phyloP scores from a whole-genome alignment of 23 tunicate genomes.

The Ascidia mentula region DNA sequence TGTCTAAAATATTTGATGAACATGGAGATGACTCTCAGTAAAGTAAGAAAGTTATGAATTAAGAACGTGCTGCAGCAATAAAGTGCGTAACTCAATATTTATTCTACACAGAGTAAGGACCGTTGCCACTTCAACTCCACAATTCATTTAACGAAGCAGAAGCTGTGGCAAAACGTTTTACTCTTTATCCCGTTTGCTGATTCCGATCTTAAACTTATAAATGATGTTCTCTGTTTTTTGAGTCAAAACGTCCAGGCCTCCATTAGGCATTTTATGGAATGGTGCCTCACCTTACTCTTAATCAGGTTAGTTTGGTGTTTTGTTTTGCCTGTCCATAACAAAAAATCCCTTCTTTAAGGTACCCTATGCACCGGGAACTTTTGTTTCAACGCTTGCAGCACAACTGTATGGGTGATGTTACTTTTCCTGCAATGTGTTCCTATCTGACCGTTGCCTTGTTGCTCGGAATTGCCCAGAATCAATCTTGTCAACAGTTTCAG shows the following conservation, averaged over 20 bases:
- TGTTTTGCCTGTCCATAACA: neutral
- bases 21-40: neutral
- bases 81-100: no score
- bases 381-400: neutral
- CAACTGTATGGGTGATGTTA: neutral
- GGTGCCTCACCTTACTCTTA: constrained; percentile 41
- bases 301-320: constrained; percentile 17
- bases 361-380: neutral
- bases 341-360: neutral
- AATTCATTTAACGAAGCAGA: constrained; percentile 39
- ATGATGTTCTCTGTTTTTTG: neutral
- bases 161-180: constrained; percentile 46
- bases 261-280: constrained; percentile 59
- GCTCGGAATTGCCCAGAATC: neutral
- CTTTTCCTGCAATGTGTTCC: constrained; percentile 4
- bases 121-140: constrained; percentile 50
- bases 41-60: no score
- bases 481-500: neutral
- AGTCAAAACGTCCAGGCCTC: constrained; percentile 48
- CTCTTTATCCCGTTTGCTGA: constrained; percentile 31
- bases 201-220: neutral
- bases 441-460: neutral
- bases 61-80: no score
- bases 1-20: neutral
- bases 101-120: neutral